Evolutionary conservation across 1,140 invertebrate genomes (phyloP).

Genomic region (Rhyzopertha dominica): DNA sequence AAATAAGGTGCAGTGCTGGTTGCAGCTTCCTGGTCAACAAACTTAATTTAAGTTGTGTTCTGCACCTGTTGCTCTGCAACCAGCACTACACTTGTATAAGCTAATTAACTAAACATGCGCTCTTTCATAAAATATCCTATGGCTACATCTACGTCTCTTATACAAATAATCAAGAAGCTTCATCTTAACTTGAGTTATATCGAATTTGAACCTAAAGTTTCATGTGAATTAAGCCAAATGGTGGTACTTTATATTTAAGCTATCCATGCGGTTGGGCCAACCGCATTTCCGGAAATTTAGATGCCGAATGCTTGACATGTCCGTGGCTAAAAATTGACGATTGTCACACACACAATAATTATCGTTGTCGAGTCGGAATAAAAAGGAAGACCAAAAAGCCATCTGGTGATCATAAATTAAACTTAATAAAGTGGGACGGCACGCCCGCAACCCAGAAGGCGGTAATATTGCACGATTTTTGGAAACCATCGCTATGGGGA

Average conservation of each 20-base stretch:
- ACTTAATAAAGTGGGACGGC: conserved; percentile 35
- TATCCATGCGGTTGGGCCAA: conserved; percentile 39
- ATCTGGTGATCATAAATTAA: conserved; percentile 40
- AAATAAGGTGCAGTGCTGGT: too few relatives aligned
- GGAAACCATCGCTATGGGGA: conserved; percentile 22
- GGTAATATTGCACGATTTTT: conserved; percentile 26
- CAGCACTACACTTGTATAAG: too few relatives aligned
- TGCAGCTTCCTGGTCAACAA: too few relatives aligned
- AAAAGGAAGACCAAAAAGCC: conserved; percentile 41
- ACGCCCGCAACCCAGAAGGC: neutral
- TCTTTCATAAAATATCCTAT: too few relatives aligned
- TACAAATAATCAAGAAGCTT: too few relatives aligned
- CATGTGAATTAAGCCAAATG: conserved; percentile 44
- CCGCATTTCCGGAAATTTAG: conserved; percentile 46
- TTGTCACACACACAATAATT: conserved; percentile 28
- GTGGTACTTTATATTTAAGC: conserved; percentile 41
- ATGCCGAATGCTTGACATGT: conserved; percentile 40
- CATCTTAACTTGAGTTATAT: conserved; percentile 32
- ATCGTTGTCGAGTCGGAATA: conserved; percentile 38
- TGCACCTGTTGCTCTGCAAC: too few relatives aligned
- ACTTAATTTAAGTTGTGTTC: too few relatives aligned
- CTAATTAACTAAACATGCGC: too few relatives aligned
- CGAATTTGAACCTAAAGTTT: conserved; percentile 41
- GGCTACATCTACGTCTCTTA: too few relatives aligned
- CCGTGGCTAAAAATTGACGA: conserved; percentile 34